A percentile compares a stretch with the other conserved stretches of the same genome.
Conservation (phyloP, 2,797 vertebrate genomes). For the Eulemur coronatus region DNA sequence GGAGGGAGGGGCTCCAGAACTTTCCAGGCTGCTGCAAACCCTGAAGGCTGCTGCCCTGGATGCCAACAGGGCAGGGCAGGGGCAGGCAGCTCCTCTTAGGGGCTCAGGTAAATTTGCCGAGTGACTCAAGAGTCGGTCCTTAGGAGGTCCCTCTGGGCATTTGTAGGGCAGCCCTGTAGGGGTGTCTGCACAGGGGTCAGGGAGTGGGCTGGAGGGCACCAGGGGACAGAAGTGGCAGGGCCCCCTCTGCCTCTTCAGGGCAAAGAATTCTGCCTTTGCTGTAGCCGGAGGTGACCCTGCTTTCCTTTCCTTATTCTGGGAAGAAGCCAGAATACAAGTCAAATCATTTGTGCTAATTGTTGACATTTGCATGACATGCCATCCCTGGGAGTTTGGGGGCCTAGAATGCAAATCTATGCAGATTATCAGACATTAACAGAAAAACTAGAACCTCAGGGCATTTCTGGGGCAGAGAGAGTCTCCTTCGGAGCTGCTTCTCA, state of each 20-base stretch:
- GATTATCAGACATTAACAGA: background rate
- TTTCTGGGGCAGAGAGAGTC: background rate
- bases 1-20: background rate
- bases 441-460: background rate
- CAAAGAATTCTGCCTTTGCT: background rate
- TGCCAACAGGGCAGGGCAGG: background rate
- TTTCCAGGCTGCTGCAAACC: background rate
- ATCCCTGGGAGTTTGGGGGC: background rate
- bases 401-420: conserved; percentile 4
- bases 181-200: background rate
- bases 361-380: background rate
- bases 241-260: background rate
- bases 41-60: background rate
- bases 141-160: background rate
- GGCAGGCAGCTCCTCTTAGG: background rate
- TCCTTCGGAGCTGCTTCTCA: background rate
- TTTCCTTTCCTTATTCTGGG: background rate
- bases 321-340: conserved; percentile 2
- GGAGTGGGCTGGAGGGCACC: background rate
- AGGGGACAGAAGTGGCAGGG: background rate
- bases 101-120: background rate
- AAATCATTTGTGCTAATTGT: conserved; percentile 17
- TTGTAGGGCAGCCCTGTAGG: background rate
- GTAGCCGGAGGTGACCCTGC: background rate
- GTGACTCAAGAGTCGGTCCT: background rate